Base-by-base conservation (phyloP, 2,113 vertebrate species). In the Scartelaos histophorus region DNA sequence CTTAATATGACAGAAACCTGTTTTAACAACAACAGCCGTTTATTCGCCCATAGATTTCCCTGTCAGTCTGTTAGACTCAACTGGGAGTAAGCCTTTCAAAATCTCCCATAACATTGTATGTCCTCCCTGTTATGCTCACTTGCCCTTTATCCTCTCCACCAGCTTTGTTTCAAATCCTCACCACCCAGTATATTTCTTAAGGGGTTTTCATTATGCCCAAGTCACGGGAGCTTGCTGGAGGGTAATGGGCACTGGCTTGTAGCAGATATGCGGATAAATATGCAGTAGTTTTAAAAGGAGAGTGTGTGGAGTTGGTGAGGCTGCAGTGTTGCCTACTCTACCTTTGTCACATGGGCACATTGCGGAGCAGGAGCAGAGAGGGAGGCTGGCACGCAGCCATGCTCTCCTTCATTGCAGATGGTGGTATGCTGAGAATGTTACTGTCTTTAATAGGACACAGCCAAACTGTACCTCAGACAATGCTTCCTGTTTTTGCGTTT, bases 301-400 rank as follows among this genome's bases (percentile, higher is more conserved):
- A 62, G 79, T 83, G 66, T 57, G 78, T 56, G 66, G 66, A 76
- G 25, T 70, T 71, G 73, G 87, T 77, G 79, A 88, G 75, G 83
- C 85, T 91, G 89, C 87, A 85, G 84, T 70, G 65, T 81, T 87
- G 84, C 80, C 90, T 89, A 86, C 83, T 90, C 73, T 75, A 71
- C 88, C 91, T 13, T 75, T 86, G 86, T 90, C 90, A 90, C 85
- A 86, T 85, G 86, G 88, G 85, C 93, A 91, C 87, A 76, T 86
- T 92, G 88, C 87, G 85, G 88, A 84, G 81, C 88, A 85, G 87
- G 88, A 84, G 81, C 88, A 85, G 87, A 88, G 84, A 90, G 93
- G 84, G 85, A 65, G 83, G 75, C 88, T 95, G 94, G 95, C 93
- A 82, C 75, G 24, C 17, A 1, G 91, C 93, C 92, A 89, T 87